Percentiles rank a stretch among this genome's conserved stretches.
These are phyloP conservation scores for Carduelis carduelis DNA, from an alignment of 2,797 vertebrate genomes.

Conservation along the genomic window DNA sequence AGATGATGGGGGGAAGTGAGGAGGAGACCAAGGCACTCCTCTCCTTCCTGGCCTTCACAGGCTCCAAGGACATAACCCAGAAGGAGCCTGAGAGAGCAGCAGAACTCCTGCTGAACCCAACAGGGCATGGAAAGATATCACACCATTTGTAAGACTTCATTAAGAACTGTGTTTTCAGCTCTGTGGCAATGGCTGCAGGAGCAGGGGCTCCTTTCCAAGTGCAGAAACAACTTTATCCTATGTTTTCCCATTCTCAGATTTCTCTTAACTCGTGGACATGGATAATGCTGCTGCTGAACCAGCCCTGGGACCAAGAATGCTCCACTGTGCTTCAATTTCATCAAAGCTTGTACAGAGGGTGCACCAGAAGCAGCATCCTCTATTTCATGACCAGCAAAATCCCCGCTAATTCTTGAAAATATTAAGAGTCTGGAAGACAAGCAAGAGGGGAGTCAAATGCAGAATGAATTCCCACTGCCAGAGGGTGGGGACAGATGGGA, in stretches of 20 bases:
- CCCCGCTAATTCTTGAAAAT: rapidly evolving
- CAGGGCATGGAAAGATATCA: rapidly evolving
- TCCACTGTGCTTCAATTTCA: rapidly evolving
- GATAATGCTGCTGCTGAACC: neutral
- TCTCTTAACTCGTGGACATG: rapidly evolving
- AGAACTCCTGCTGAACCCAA: neutral
- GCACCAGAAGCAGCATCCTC: neutral
- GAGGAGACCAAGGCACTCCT: neutral
- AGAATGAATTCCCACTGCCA: neutral
- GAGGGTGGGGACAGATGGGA: rapidly evolving
- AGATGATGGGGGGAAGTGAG: neutral
- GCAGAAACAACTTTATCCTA: rapidly evolving
- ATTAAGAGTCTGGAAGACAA: neutral
- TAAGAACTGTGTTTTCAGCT: neutral
- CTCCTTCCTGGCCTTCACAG: neutral
- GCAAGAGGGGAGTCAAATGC: rapidly evolving
- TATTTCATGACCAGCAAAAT: neutral
- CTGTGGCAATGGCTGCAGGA: neutral
- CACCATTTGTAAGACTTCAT: rapidly evolving
- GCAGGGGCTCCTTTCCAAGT: neutral
- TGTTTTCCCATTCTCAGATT: neutral
- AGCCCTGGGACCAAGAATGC: rapidly evolving
- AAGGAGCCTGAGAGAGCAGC: neutral
- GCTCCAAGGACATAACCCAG: neutral
- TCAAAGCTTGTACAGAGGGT: neutral